Evolutionary conservation across 2,888 invertebrate genomes (phyloP), one percentile per base, ranked within the genome.

Genomic region (Ochropleura leucogaster): DNA sequence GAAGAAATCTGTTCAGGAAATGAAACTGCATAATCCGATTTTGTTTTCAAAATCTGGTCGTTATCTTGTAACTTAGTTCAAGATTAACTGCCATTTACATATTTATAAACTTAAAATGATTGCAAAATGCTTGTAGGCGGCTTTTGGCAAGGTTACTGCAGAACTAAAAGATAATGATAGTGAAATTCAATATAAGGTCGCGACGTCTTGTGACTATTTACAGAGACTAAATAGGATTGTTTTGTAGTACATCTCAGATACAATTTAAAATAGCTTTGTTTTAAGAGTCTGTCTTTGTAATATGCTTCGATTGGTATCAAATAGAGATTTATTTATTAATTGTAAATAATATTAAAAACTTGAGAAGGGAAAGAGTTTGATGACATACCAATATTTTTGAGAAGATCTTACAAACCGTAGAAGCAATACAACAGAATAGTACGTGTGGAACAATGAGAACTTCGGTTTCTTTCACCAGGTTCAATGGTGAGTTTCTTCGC

Each of bases 151-250:
- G 64, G 63, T 70, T 64, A 81, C 51, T 75, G 51, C 46, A 46
- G 46, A 73, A 75, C 40, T 51, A 14, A 55, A 80, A 55, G 30
- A 72, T 72, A 80, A 62, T 53, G 80, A 49, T 74, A 63, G 63
- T 59, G 46, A 81, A 82, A 77, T 65, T 82, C 12, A 76, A 75
- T 82, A 46, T 82, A 64, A 77, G 64, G 76, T 76, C 51, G 20
- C 49, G 1, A 49, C 46, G 40, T 40, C 64, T 59, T 47, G 12
- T 51, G 12, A 44, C 3, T 78, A 79, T 42, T 53, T 72, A 7
- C 51, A 20, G 47, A 75, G 47, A 60, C 53, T 12, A 12, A 80
- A 72, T 18, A 53, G 18, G 20, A 46, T 79, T 44, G 44, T 69
- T 40, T 14, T 51, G 8, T 30, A 20, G 10, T 47, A 40, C 8